A percentile compares a stretch with the other conserved stretches of the same genome.
Conservation (phyloP, 2,113 vertebrate genomes). For the Bombycilla garrulus region DNA sequence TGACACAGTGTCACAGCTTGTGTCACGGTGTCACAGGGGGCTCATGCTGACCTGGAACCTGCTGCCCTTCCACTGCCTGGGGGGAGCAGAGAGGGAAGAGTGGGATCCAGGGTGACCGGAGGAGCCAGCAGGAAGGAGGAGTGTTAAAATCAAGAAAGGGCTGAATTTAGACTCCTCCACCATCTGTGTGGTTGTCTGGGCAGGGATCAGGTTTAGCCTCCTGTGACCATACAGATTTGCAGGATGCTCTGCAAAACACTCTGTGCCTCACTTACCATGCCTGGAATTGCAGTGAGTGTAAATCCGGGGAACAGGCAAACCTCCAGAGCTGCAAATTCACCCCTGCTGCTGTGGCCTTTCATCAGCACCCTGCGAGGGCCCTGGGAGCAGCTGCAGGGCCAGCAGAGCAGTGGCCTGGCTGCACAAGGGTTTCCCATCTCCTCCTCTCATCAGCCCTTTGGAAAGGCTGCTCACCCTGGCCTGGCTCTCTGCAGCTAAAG, state of each 20-base stretch:
- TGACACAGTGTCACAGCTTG: background rate
- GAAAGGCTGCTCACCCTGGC: background rate
- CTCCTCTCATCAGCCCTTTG: background rate
- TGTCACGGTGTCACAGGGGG: background rate
- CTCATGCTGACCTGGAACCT: background rate
- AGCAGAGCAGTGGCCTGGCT: background rate
- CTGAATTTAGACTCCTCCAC: background rate
- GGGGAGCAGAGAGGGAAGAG: background rate
- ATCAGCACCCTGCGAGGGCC: background rate
- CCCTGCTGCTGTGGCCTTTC: background rate
- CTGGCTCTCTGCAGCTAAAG: background rate
- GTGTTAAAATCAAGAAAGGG: background rate
- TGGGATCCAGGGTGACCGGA: background rate
- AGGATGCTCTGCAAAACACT: background rate
- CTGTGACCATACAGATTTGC: background rate
- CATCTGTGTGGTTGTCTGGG: background rate
- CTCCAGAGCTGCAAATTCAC: background rate
- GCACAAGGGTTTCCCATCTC: background rate
- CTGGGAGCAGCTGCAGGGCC: background rate
- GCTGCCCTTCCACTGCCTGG: background rate
- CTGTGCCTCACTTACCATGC: background rate
- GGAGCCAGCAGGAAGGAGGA: background rate
- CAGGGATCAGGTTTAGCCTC: background rate
- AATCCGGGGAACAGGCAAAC: background rate
- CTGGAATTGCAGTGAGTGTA: background rate